A percentile compares a stretch with the other conserved stretches of the same genome.
These are phyloP conservation scores for Tapera naevia DNA, from an alignment of 2,797 vertebrate species.

Conservation along the genomic window DNA sequence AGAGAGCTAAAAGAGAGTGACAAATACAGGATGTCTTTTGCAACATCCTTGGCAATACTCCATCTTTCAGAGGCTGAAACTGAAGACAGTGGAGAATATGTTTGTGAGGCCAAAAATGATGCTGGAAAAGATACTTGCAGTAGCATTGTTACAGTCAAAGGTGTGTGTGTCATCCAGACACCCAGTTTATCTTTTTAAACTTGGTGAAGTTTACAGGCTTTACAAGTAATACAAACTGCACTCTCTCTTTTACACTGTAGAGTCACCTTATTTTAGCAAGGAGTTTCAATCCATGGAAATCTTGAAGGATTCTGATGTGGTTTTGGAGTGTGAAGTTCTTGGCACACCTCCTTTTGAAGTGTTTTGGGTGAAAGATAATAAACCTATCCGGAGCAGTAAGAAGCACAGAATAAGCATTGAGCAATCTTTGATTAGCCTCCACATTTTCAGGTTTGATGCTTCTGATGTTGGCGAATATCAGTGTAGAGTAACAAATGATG, in stretches of 20 bases:
- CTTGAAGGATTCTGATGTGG: conserved; percentile 91
- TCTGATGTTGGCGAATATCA: conserved; percentile 89
- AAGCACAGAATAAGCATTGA: conserved; percentile 89
- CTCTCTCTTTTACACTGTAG: conserved; percentile 78
- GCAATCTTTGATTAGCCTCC: conserved; percentile 85
- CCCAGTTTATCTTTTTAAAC: neutral
- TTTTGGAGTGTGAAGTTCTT: conserved; percentile 87
- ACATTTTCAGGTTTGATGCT: conserved; percentile 88
- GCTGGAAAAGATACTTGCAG: conserved; percentile 92
- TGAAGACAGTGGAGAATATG: conserved; percentile 91
- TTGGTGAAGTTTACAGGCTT: neutral
- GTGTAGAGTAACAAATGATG: conserved; percentile 91
- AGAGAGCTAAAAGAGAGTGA: conserved; percentile 84
- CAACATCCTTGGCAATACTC: conserved; percentile 82
- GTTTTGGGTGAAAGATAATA: conserved; percentile 91
- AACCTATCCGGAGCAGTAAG: conserved; percentile 88
- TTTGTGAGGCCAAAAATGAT: conserved; percentile 91
- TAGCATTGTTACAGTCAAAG: conserved; percentile 91
- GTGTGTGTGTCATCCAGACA: conserved; percentile 78
- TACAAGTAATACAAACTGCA: conserved; percentile 19
- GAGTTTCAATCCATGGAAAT: conserved; percentile 90
- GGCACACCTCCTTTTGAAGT: conserved; percentile 92
- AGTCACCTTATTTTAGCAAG: conserved; percentile 90
- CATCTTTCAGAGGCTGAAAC: conserved; percentile 75
- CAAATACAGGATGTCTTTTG: conserved; percentile 81